Base-by-base conservation (phyloP, 92 coral and sea anemone species). In the Parazoanthus swiftii region DNA sequence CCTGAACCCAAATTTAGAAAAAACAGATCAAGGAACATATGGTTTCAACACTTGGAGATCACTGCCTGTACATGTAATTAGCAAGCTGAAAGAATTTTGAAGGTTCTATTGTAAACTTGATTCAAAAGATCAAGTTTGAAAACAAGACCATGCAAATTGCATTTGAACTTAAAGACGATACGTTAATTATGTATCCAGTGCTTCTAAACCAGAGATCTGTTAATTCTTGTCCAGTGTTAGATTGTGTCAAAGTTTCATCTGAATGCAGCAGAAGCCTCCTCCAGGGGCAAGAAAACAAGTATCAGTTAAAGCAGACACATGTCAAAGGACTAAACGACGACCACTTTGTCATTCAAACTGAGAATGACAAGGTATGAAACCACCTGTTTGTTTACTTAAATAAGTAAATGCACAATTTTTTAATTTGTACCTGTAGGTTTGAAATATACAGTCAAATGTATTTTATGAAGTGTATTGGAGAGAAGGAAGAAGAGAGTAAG, bases 301-400 rank as follows among this genome's bases (percentile, higher is more conserved):
- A 25, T 21, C 20, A 9, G 6, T 20, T 29, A 36, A 67, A 36
- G 8, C 85, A 38, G 11, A 74, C 85, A 20, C 67, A 56, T 37
- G 74, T n/a, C 26, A 75, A 43, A 42, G 70, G 74, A 37, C 86
- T 44, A 70, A 88, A 59, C 76, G 90, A 89, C n/a, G 92, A 89
- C 73, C 92, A 94, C 48, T 94, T 92, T 81, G 85, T 94, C 44
- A 92, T 94, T 76, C 97, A 94, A 29, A 92, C 93, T 81, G 95
- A 94, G 48, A 89, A 73, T 56, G 91, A 89, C 77, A 94, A 91
- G 97, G 94, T 94, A 42, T 13, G 90, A 36, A 48, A 14, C 21
- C 46, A 15, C 37, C 39, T 74, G 9, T 11, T 35, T 35, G 33
- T 14, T 74, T 74, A 74, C 20, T 74, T 74, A 37, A 74, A 33